These are phyloP conservation scores for Trogon melanurus DNA, from an alignment of 2,113 vertebrate species.

Conservation along the genomic window DNA sequence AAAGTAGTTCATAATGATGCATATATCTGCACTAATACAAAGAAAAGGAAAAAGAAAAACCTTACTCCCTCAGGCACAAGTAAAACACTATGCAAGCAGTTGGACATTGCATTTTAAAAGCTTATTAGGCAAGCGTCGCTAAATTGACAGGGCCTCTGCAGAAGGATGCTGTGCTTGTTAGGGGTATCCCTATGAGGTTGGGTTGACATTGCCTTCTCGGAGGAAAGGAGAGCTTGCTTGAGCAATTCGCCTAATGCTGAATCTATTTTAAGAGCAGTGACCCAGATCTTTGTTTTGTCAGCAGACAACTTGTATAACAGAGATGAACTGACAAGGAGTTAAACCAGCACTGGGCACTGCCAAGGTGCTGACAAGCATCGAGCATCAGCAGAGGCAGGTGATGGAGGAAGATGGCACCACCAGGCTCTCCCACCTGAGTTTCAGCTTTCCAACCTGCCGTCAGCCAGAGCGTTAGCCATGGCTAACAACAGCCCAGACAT, in stretches of 20 bases:
- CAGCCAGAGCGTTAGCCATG: background rate
- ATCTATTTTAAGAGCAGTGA: conserved; percentile 64
- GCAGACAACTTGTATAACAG: conserved; percentile 53
- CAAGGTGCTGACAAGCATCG: background rate
- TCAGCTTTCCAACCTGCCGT: background rate
- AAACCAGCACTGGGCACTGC: background rate
- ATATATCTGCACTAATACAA: background rate
- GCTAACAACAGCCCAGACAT: background rate
- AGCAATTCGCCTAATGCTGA: conserved; percentile 54
- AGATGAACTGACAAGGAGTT: conserved; percentile 55
- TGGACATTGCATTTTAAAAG: background rate
- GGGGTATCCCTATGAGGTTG: background rate
- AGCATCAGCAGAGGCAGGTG: background rate
- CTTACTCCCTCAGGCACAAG: background rate
- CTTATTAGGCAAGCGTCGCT: accelerated
- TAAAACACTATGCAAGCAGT: background rate
- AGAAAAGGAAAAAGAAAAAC: background rate
- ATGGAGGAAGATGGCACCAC: background rate
- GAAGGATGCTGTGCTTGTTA: background rate
- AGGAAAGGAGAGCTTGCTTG: conserved; percentile 38
- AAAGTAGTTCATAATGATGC: background rate
- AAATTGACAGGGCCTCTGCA: background rate
- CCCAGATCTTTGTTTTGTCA: conserved; percentile 66
- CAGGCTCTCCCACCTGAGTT: background rate
- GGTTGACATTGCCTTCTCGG: conserved; percentile 39